Base-by-base conservation (phyloP, 2,113 vertebrate species). In the Struthidea cinerea region DNA sequence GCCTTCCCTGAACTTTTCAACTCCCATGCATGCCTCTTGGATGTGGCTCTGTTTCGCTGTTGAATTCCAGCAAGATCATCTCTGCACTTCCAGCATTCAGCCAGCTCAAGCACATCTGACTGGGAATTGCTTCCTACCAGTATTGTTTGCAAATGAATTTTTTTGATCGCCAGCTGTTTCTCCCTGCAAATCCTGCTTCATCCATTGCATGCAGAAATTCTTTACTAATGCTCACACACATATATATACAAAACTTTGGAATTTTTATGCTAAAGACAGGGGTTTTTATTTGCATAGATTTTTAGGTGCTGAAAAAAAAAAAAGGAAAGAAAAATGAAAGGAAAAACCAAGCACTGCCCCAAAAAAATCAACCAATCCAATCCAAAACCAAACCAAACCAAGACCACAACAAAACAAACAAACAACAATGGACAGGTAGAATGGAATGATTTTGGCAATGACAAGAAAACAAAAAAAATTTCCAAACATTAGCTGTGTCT, bases 1-100 rank as follows among this genome's bases (percentile, higher is more conserved):
- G 81, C 44, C 37, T 91, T 33, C 10, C 16, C 52, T 97, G 94
- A 97, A 97, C 95, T 97, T 97, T 97, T 97, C 87, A 96, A 86
- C 94, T 97, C 49, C 42, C 10, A 1, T 33, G 16, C 44, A 21
- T 65, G 16, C 28, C 46, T 92, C 42, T 92, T 86, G 33, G 56
- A 65, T 77, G 85, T 85, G 65, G 30, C 30, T 76, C 28, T 65
- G 21, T 3, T 14, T 64, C 50, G n/a, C 49, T 60, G 39, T 63
- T 73, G 60, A 44, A 33, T 35, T 89, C 47, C 55, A 33, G 44
- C 50, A 30, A 91, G 67, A 65, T 23, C 18, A 81, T 59, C 42
- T 90, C 26, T 91, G 39, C 27, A 55, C 9, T 68, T 86, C 14
- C 84, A 65, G 32, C 27, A 28, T 76, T 56, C 67, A 44, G 13